Base-by-base conservation (phyloP, 2,888 invertebrate genomes). In the Cylindroiulus punctatus region DNA sequence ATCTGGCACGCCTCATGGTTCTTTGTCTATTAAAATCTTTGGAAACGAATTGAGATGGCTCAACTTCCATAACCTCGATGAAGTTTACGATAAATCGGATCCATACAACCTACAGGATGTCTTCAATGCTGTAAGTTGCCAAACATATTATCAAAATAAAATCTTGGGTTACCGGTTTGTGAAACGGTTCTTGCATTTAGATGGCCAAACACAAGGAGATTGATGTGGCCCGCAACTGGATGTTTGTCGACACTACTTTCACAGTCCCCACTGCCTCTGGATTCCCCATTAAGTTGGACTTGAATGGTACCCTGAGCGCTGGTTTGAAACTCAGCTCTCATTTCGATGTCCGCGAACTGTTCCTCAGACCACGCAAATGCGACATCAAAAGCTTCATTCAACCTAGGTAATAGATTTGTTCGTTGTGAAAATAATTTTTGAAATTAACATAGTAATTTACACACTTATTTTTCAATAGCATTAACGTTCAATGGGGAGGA, bases 321-420 rank as follows among this genome's bases (percentile, higher is more conserved):
- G 96, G 96, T 90, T 92, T 97, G 36, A 95, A 96, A 90, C 93
- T 96, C 90, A 94, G 94, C 0, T 97, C 97, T 0, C 94, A 94
- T 22, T 92, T 96, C 86, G 92, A 92, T 89, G 36, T 86, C 36
- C 85, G 86, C 14, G 26, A 65, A 19, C 42, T 86, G 10, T 40
- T 86, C 42, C 86, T 86, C 44, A 84, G 57, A 10, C 86, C 86
- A 40, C 65, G 86, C 32, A 44, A 32, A 76, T 86, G 85, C 44
- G 86, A 86, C 65, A 86, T 86, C 44, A 42, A 86, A 52, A 85
- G 17, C 36, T 57, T 85, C 12, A 86, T 86, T 85, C 84, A 86
- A 76, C 86, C 86, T 0, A 86, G 86, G 86, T 86, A 86, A 4
- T n/a, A 40, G 1, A n/a, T 82, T 86, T 76, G 83, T 30, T 83